phyloP scores from a whole-genome alignment of 2,113 vertebrate genomes.

The Lepisosteus osseus region DNA sequence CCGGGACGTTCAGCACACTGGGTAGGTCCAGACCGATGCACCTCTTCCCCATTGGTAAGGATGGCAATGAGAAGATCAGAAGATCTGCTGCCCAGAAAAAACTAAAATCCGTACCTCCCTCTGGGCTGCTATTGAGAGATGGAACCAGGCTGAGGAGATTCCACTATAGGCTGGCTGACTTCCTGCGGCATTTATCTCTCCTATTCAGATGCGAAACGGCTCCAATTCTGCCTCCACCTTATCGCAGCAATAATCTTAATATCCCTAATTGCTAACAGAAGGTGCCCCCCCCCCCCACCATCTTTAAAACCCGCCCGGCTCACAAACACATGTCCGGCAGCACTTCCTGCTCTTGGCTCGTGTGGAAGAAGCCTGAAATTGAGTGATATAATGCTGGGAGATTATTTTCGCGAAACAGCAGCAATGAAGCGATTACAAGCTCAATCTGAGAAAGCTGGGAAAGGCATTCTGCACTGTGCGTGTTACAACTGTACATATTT shows the following conservation, averaged over 20 bases:
- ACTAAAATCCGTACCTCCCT: background rate
- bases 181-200: conserved; percentile 6
- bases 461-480: too few species aligned
- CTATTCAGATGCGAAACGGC: background rate
- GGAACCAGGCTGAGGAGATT: background rate
- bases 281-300: background rate
- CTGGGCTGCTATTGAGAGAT: conserved; percentile 8
- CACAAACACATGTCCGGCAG: background rate
- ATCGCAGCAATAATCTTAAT: conserved; percentile 8
- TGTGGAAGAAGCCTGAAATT: background rate
- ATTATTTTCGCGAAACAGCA: background rate
- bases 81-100: background rate
- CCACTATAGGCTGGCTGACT: background rate
- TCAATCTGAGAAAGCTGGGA: too few species aligned
- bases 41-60: background rate
- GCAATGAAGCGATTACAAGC: background rate
- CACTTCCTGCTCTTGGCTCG: background rate
- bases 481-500: too few species aligned
- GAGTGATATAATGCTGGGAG: background rate
- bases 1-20: too few species aligned
- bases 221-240: background rate
- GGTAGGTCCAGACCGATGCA: too few species aligned
- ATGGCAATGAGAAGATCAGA: background rate
- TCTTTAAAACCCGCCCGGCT: background rate
- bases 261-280: background rate